Evolutionary conservation across 2,888 invertebrate species (phyloP).

Genomic region (Eupithecia pulchellata): DNA sequence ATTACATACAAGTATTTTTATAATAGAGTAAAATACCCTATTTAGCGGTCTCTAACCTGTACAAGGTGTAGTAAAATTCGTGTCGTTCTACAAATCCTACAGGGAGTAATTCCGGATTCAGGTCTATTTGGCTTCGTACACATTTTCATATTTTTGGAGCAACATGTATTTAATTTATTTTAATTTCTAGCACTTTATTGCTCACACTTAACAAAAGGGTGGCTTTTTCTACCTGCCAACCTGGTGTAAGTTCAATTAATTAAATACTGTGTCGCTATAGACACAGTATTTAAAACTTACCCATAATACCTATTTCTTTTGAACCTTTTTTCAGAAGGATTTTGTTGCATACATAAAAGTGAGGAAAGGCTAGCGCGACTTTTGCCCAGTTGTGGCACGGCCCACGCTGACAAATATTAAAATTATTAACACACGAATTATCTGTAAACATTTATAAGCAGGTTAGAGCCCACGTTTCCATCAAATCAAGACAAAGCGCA

Average conservation of each 20-base stretch:
- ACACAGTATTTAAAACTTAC: not conserved
- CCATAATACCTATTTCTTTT: not conserved
- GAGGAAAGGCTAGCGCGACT: too few species aligned
- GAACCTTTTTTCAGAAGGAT: too few species aligned
- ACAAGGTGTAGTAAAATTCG: not conserved
- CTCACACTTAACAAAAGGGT: too few species aligned
- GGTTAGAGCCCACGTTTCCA: slow-evolving; percentile 50
- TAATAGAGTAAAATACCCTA: too few species aligned
- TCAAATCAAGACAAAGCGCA: slow-evolving; percentile 55
- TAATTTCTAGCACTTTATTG: too few species aligned
- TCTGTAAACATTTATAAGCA: not conserved
- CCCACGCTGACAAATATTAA: not conserved
- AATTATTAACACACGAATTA: not conserved
- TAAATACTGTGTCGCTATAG: too few species aligned
- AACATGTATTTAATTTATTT: not conserved
- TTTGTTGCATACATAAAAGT: too few species aligned
- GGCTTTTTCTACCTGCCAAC: too few species aligned
- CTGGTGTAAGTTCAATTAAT: too few species aligned
- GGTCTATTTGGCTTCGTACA: not conserved
- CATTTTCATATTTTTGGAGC: not conserved
- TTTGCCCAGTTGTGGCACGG: not conserved
- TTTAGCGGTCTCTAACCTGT: not conserved
- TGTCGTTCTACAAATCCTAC: not conserved
- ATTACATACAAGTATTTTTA: too few species aligned
- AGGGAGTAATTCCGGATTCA: not conserved